phyloP scores from a whole-genome alignment of 2,113 vertebrate genomes.

The Plectropomus leopardus region DNA sequence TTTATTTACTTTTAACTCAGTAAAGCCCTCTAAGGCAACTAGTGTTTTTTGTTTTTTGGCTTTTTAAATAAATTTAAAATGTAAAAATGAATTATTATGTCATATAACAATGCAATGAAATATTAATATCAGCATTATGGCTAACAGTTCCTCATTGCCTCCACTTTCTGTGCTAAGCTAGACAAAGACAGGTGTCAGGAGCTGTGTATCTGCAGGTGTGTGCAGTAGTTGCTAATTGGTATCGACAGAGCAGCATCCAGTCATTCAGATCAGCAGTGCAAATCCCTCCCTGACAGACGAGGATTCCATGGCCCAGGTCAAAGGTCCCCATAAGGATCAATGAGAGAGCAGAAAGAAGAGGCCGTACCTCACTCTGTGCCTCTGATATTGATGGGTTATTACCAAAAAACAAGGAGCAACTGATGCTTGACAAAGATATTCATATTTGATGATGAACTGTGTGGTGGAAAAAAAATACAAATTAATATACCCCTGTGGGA shows the following conservation, averaged over 20 bases:
- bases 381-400: neutral
- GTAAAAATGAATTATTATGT: neutral
- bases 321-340: conserved; percentile 69
- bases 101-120: neutral
- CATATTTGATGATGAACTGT: neutral
- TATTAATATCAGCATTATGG: neutral
- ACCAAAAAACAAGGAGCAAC: neutral
- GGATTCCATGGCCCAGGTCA: conserved; percentile 60
- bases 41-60: too few species aligned
- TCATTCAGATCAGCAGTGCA: conserved; percentile 67
- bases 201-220: neutral
- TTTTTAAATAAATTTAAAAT: too few species aligned
- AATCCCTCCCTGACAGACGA: conserved; percentile 66
- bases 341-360: conserved; percentile 35
- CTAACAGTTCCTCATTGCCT: neutral
- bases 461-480: too few species aligned
- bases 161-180: conserved; percentile 19
- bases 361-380: conserved; percentile 13
- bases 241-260: conserved; percentile 59
- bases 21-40: too few species aligned
- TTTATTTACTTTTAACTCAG: too few species aligned
- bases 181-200: neutral
- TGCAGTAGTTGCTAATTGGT: conserved; percentile 66
- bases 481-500: too few species aligned
- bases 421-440: neutral